phyloP scores from a whole-genome alignment of 2,888 invertebrate species.

The Amiota communis region DNA sequence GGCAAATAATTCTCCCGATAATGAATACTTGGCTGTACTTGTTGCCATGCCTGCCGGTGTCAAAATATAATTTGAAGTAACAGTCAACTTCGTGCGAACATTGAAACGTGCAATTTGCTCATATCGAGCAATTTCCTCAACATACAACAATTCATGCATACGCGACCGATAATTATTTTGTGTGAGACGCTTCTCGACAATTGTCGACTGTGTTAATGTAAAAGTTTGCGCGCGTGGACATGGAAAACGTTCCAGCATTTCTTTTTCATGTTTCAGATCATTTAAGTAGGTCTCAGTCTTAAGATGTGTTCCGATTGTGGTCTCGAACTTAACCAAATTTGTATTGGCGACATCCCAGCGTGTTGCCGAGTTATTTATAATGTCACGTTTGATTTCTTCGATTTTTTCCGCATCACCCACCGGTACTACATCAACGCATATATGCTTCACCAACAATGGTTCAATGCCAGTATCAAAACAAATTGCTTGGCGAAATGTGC shows the following conservation, averaged over 20 bases:
- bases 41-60: conserved; percentile 80
- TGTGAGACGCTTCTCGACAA: conserved; percentile 78
- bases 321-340: conserved; percentile 75
- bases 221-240: conserved; percentile 80
- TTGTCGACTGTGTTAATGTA: conserved; percentile 79
- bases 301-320: conserved; percentile 75
- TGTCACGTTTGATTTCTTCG: conserved; percentile 78
- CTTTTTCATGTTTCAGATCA: conserved; percentile 75
- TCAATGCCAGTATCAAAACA: conserved; percentile 83
- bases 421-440: conserved; percentile 85
- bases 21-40: conserved; percentile 84
- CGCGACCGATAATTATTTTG: conserved; percentile 82
- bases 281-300: conserved; percentile 73
- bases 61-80: conserved; percentile 80
- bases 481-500: conserved; percentile 84
- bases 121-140: conserved; percentile 84
- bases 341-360: conserved; percentile 78
- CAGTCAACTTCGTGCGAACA: conserved; percentile 77
- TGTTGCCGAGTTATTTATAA: conserved; percentile 77
- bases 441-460: conserved; percentile 78
- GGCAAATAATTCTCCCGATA: conserved; percentile 84
- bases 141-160: conserved; percentile 83
- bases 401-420: conserved; percentile 79
- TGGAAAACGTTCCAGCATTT: conserved; percentile 78
- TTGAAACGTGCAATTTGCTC: conserved; percentile 82